Base-by-base conservation (phyloP, 2,113 vertebrate genomes). In the Dicrurus megarhynchus region DNA sequence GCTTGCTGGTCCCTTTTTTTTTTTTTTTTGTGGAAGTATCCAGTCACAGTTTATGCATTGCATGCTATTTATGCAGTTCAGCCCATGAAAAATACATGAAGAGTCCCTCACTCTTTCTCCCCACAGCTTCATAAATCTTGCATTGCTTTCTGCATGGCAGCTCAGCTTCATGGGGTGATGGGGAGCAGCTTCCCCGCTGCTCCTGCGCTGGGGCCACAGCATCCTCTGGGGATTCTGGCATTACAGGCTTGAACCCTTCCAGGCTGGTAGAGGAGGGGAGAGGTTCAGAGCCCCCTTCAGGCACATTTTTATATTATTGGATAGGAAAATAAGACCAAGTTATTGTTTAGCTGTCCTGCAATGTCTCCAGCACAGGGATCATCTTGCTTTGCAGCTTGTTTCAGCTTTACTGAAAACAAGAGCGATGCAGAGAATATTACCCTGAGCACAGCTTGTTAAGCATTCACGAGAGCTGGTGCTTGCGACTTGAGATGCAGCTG, bases 61-160 rank as follows among this genome's bases (percentile, higher is more conserved):
- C 52, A 67, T 81, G 68, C 91, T 90, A 63, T 86, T 95, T 84
- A 90, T 90, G 87, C 74, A 74, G 69, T 49, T 75, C 74, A 83
- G 78, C 57, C 90, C 78, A 96, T 97, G 95, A 96, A 96, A 97
- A 96, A 96, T 96, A 87, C 94, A 97, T 93, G 78, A 85, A 76
- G 74, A 91, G 82, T 93, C 92, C 84, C 70, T 95, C 0, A 8
- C 60, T 93, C 42, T 60, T 84, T 76, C 65, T 93, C 92, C 87
- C 67, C 57, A 56, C 0, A 26, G 78, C 87, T 91, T 95, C 92
- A 96, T 96, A 96, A 97, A 96, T 93, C 90, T 96, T 96, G 92
- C 95, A 97, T 96, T 27, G 7, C 78, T 79, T 94, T 89, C 80
- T 78, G 87, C 68, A 61, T 32, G 15, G 73, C 84, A 84, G 64